phyloP scores from a whole-genome alignment of 2,888 invertebrate species.

The Microchrysa polita region DNA sequence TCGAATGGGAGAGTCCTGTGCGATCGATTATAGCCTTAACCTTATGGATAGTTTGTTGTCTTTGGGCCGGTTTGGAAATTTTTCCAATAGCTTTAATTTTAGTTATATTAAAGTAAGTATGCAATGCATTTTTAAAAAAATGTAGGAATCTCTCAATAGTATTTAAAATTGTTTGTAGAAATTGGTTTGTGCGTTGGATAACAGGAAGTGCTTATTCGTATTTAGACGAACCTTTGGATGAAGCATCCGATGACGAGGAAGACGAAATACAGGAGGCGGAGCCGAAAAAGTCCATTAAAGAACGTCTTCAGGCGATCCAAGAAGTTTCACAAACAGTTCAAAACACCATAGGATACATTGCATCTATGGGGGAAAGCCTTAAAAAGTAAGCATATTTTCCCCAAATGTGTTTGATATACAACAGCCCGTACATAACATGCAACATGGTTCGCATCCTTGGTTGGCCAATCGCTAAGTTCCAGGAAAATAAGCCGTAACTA shows the following conservation, averaged over 20 bases:
- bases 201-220: constrained; percentile 64
- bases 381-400: constrained; percentile 82
- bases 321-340: constrained; percentile 98
- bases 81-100: constrained; percentile 85
- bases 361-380: constrained; percentile 91
- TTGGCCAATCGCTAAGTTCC: too few relatives aligned
- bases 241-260: constrained; percentile 84
- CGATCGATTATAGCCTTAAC: constrained; percentile 85
- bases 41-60: constrained; percentile 87
- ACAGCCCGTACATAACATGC: not conserved
- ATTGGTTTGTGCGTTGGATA: constrained; percentile 62
- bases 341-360: constrained; percentile 92
- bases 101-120: constrained; percentile 71
- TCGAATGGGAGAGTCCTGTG: constrained; percentile 94
- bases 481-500: too few relatives aligned
- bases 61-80: constrained; percentile 97
- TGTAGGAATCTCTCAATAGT: not conserved
- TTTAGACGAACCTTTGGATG: constrained; percentile 73
- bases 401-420: not conserved
- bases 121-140: not conserved
- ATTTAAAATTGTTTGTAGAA: constrained; percentile 54
- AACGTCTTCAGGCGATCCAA: constrained; percentile 93
- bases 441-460: too few relatives aligned
- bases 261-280: constrained; percentile 94
- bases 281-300: constrained; percentile 94